Base-by-base conservation (phyloP, 2,888 invertebrate species). In the Plagiodera versicolora region DNA sequence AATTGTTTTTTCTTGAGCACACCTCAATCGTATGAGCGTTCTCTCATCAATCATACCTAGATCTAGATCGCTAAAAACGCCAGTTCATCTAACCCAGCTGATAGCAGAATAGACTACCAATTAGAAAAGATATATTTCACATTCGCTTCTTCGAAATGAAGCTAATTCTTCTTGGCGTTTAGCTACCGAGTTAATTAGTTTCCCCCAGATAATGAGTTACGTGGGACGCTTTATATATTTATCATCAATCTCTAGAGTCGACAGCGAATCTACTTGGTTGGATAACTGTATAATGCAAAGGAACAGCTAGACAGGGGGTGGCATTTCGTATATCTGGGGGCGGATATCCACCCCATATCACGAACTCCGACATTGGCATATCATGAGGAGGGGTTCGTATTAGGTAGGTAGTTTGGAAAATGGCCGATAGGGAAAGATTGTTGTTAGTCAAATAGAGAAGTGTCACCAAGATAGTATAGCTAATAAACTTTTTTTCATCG, bases 141-240 rank as follows among this genome's bases (percentile, higher is more conserved):
- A 39, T 14, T 39, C 39, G 39, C 39, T n/a, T 10, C 14, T n/a
- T 39, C 39, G 39, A 11, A 39, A 60, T 60, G 55, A 30, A 55
- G 49, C 45, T 55, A 39, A 60, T 60, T 60, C 54, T 60, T 60
- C 55, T 51, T 59, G 32, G 54, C 48, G 48, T n/a, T 30, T 8
- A 39, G 39, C 39, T 39, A 39, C 39, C 39, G 39, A 14, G 17
- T 16, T 53, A 53, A 53, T 53, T 75, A 75, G 74, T 58, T 72
- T 71, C 72, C 70, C n/a, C 70, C 73, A 72, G 72, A 73, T 76
- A 76, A 76, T 76, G 75, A 75, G 75, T 75, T 73, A 75, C 74
- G 73, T 74, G 74, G 76, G 72, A 69, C 68, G 73, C 72, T 74
- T 70, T 70, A 71, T 73, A 72, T 75, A 75, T 75, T 75, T 74